Conservation (phyloP, 2,113 vertebrate genomes). For the Rutilus rutilus region DNA sequence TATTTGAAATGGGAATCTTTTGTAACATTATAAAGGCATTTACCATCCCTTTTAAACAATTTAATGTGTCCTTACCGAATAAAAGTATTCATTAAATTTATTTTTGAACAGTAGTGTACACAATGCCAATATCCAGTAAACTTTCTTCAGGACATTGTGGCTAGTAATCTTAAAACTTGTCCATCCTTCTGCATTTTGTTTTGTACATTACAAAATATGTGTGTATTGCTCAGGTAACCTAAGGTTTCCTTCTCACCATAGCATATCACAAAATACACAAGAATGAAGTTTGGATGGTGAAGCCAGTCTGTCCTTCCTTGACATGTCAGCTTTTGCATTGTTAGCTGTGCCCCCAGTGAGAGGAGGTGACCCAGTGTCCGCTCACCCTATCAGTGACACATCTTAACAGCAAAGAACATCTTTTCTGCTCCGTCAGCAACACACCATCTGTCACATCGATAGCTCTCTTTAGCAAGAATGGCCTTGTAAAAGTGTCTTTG, state of each 20-base stretch:
- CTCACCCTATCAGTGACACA: conserved; percentile 34
- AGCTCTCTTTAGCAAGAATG: conserved; percentile 22
- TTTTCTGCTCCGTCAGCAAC: conserved; percentile 53
- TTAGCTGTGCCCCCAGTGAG: not conserved
- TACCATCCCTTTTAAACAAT: too few relatives aligned
- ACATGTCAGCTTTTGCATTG: conserved; percentile 9
- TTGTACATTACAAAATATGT: not conserved
- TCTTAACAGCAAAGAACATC: conserved; percentile 19
- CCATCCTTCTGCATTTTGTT: not conserved
- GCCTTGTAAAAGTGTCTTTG: conserved; percentile 34
- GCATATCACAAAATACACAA: not conserved
- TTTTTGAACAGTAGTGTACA: not conserved
- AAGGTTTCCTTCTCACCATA: not conserved
- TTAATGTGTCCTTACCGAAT: not conserved
- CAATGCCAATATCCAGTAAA: not conserved
- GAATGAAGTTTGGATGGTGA: not conserved
- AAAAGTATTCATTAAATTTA: not conserved
- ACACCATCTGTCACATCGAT: conserved; percentile 54
- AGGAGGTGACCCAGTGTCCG: conserved; percentile 40
- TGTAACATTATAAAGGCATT: too few relatives aligned
- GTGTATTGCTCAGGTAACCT: not conserved
- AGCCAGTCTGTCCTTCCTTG: conserved; percentile 8
- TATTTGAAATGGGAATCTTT: not conserved
- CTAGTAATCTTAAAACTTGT: not conserved
- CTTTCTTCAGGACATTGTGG: not conserved